These are phyloP conservation scores for Harmothoe impar DNA, from an alignment of 2,888 invertebrate genomes.

Conservation along the genomic window DNA sequence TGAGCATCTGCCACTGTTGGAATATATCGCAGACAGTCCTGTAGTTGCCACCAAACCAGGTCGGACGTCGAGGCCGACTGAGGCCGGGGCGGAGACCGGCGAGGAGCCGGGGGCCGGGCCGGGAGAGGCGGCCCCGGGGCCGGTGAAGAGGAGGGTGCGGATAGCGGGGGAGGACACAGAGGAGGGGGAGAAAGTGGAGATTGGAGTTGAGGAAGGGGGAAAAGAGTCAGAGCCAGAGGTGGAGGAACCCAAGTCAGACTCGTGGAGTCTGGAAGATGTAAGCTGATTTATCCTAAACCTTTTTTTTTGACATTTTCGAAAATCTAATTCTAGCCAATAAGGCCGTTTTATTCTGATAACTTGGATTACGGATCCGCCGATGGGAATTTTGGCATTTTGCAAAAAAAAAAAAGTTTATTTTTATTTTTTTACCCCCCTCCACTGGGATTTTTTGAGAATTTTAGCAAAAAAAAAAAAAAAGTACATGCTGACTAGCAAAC, in stretches of 20 bases:
- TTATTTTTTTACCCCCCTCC: too few species aligned
- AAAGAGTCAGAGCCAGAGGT: not conserved
- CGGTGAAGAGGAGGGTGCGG: not conserved
- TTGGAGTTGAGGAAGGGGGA: not conserved
- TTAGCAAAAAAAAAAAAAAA: too few species aligned
- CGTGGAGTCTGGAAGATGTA: conserved; percentile 34
- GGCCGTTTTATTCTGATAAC: too few species aligned
- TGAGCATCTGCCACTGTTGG: not conserved
- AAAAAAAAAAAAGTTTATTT: too few species aligned
- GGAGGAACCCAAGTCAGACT: conserved; percentile 2
- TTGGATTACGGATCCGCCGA: too few species aligned
- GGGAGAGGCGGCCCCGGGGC: not conserved
- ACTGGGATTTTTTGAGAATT: too few species aligned
- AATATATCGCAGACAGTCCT: conserved; percentile 22
- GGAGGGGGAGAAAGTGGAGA: not conserved
- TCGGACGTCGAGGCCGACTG: not conserved
- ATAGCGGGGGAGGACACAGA: not conserved
- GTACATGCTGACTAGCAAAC: too few species aligned
- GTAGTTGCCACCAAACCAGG: not conserved
- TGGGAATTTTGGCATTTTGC: too few species aligned
- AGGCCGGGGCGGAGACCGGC: not conserved
- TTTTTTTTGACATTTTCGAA: too few species aligned
- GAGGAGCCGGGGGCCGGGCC: not conserved
- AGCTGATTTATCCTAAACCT: too few species aligned
- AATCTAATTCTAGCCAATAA: too few species aligned